Evolutionary conservation across 1,140 invertebrate genomes (phyloP).

Genomic region (Lordiphosa collinella): DNA sequence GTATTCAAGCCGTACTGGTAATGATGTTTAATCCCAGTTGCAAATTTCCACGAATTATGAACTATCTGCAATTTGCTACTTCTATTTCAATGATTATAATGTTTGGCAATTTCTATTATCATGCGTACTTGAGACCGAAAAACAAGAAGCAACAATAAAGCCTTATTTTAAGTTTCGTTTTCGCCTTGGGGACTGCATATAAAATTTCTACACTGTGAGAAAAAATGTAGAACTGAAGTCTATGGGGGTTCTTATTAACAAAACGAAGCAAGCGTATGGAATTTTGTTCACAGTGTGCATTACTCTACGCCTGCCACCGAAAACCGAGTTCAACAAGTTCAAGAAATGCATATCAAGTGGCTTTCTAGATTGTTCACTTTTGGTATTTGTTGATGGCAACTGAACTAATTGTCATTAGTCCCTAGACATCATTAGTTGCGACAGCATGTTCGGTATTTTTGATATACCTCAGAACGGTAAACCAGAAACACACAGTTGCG

Average conservation of each 20-base stretch:
- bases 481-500: neutral
- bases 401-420: constrained; percentile 14
- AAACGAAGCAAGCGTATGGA: too few species aligned
- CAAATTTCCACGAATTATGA: constrained; percentile 53
- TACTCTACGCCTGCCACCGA: too few species aligned
- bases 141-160: constrained; percentile 14
- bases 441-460: constrained; percentile 33
- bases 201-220: too few species aligned
- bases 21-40: constrained; percentile 83
- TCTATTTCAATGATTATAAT: constrained; percentile 85
- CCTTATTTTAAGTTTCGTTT: too few species aligned
- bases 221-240: too few species aligned
- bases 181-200: too few species aligned
- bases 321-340: neutral
- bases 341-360: neutral
- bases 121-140: constrained; percentile 21
- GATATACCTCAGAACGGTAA: constrained; percentile 39
- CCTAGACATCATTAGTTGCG: neutral
- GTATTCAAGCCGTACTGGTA: constrained; percentile 83
- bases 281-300: too few species aligned
- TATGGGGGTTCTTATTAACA: too few species aligned
- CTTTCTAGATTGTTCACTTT: neutral
- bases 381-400: neutral
- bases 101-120: constrained; percentile 89
- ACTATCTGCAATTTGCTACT: constrained; percentile 65